Conservation (phyloP, 2,888 invertebrate species). For the Phaonia tiefii region DNA sequence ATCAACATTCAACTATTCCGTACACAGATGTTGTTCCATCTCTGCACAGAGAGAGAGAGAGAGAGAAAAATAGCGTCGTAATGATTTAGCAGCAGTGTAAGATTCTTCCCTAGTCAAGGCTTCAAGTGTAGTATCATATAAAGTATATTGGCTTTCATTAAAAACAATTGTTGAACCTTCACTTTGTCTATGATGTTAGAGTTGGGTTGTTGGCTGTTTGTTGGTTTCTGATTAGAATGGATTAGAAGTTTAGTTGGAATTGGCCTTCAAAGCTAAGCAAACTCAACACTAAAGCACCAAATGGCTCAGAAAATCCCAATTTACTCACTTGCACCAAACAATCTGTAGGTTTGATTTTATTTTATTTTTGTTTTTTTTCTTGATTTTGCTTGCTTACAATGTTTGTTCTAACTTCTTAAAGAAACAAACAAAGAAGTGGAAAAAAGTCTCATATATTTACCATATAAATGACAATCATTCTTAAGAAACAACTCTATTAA, state of each 20-base stretch:
- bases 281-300: conserved; percentile 4
- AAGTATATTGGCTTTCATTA: conserved; percentile 52
- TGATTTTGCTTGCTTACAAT: too few species aligned
- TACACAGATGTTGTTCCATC: conserved; percentile 1
- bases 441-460: conserved; percentile 39
- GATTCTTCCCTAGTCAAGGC: not conserved
- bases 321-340: conserved; percentile 56
- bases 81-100: not conserved
- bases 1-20: not conserved
- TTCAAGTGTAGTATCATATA: too few species aligned
- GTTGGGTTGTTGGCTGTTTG: not conserved
- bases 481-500: conserved; percentile 67
- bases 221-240: conserved; percentile 59
- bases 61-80: too few species aligned
- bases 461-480: conserved; percentile 65
- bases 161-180: conserved; percentile 59
- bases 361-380: conserved; percentile 34
- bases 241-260: conserved; percentile 64
- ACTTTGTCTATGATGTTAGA: conserved; percentile 44
- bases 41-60: too few species aligned
- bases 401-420: too few species aligned
- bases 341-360: conserved; percentile 34
- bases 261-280: conserved; percentile 57
- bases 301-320: conserved; percentile 41
- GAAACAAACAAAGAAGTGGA: too few species aligned